Base-by-base conservation (phyloP, 2,113 vertebrate genomes). In the Datnioides undecimradiatus region DNA sequence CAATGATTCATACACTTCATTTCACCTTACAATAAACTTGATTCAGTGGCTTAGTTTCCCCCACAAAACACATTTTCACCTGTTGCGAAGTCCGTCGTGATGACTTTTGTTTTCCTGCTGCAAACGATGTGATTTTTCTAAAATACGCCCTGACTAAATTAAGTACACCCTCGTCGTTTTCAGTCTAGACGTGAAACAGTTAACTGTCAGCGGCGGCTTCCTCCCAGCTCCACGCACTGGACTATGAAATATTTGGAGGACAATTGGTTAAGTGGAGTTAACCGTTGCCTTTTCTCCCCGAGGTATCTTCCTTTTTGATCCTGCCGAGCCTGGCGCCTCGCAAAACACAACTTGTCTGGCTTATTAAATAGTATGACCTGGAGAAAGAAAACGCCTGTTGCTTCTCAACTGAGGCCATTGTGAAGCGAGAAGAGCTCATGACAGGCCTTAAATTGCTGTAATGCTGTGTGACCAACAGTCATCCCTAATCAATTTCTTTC, bases 321-420 rank as follows among this genome's bases (percentile, higher is more conserved):
- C 92, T 63, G 92, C 94, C 89, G 94, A 93, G 92, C 66, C 95
- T 95, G 96, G 96, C 96, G 96, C 96, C 96, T 95, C 80, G 86
- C 94, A 92, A 84, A 95, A 94, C 95, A 90, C 94, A 94, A 93
- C 94, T 95, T 90, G 95, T 96, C 95, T 96, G 95, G 94, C 94
- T 94, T 95, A 95, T 94, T 95, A 95, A 95, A 95, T 92, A 92
- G 91, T 93, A 83, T 93, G 94, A 95, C 92, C 92, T 91, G 91
- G 78, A 92, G 90, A 93, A 87, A 92, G 90, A 93, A 93, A 94
- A 92, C 91, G 92, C 93, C 92, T 89, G 93, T 93, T 94, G 94
- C 93, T 94, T 93, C 91, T 93, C 92, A 87, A 86, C 91, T 77
- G 90, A 88, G 85, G 82, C 92, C 90, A 90, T 94, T 95, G 92